Evolutionary conservation across 2,888 invertebrate genomes (phyloP), one percentile per base, ranked within the genome.

Genomic region (Meteorus colon): DNA sequence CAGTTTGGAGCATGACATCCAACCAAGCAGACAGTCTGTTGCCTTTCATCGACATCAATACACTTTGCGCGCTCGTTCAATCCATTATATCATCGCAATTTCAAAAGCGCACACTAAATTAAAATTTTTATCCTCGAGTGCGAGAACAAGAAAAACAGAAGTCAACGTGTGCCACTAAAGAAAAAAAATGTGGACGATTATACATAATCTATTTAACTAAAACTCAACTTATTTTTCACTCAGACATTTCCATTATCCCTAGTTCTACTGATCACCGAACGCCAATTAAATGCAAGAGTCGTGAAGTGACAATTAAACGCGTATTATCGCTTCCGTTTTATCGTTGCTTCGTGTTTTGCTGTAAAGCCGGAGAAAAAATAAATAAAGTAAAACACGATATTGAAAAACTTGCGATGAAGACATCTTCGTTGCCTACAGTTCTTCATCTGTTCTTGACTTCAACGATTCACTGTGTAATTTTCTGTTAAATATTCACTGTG

Each of bases 1-100:
- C 84, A 86, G 86, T 86, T 81, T 81, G 78, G 83, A 80, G 82
- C 81, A 82, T 82, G 86, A 84, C 86, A 80, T 83, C 84, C 82
- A 80, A 82, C 79, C 68, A 84, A 74, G 79, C 81, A 80, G 86
- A 84, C 81, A 76, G 68, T 62, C 63, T 8, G 62, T 73, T 69
- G 68, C 63, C 67, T 27, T 55, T 72, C 45, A 59, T 62, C 59
- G 29, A 62, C 62, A 67, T 65, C 29, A 74, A 48, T 75, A 55
- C 24, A 65, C 34, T 65, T n/a, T 19, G 65, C 19, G 65, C 55
- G 19, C 41, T 65, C 37, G 27, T 65, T 31, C 34, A n/a, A 16
- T 31, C 16, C 14, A 62, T 62, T 62, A 12, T 31, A 62, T 62
- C 48, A 8, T 14, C 37, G 34, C n/a, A 71, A 34, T 27, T 60